Base-by-base conservation (phyloP, 2,888 invertebrate species). In the Lypha dubia region DNA sequence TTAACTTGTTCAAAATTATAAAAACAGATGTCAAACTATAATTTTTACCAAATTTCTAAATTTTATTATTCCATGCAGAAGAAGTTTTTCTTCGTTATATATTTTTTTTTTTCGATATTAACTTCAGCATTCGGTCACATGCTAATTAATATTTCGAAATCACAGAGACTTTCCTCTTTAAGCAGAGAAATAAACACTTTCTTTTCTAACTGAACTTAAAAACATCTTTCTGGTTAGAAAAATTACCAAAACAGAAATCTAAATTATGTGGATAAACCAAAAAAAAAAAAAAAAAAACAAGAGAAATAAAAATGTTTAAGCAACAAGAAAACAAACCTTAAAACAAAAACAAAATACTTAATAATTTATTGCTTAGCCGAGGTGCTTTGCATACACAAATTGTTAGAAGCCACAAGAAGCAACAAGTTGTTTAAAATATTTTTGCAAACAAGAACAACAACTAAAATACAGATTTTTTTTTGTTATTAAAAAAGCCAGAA, bases 271-370 rank as follows among this genome's bases (percentile, higher is more conserved):
- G n/a, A 74, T 22, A 15, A 32, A 58, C 22, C 17, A n/a, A 11
- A 51, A 44, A 68, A 65, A 32, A 38, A 63, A 82, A 82, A 67
- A 11, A 51, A 44, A 68, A 65, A 32, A 38, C 58, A 82, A 82
- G 62, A 81, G 56, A 80, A 84, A 83, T 80, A 60, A 32, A 82
- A 87, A 87, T 87, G 86, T 82, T 86, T 56, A 82, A 84, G 75
- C 8, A 5, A 17, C 77, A 74, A 79, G 68, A 53, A 80, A 87
- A 46, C 62, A 44, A 79, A 58, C 76, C 65, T 51, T 41, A 56
- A 79, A 81, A 28, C n/a, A 53, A 65, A n/a, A 56, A 65, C 22
- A 62, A 63, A 76, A 77, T 41, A 70, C 24, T 56, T 79, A 63
- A 70, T 79, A 83, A 83, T 79, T 83, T 83, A 83, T 79, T 68